A percentile compares a stretch with the other conserved stretches of the same genome.
Evolutionary conservation across 2,113 vertebrate species (phyloP).

Genomic region (Vanacampus margaritifer): DNA sequence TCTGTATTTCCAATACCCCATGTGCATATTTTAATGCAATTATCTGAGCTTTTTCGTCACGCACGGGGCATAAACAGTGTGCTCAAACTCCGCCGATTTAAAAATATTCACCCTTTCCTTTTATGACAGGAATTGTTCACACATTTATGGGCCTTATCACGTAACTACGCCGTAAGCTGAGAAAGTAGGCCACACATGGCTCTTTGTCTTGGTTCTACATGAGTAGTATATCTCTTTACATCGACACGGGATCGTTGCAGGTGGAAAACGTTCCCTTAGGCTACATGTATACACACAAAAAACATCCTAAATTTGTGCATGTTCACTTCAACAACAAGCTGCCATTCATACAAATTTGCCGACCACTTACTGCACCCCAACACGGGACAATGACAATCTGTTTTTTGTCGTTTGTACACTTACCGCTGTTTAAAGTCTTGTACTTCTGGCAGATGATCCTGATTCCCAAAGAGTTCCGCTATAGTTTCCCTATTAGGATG

Average conservation of each 20-base stretch:
- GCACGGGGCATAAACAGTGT: not conserved
- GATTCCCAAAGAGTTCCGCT: not conserved
- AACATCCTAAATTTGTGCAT: not conserved
- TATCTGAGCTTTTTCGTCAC: not conserved
- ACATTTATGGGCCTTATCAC: constrained; percentile 4
- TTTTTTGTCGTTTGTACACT: constrained; percentile 13
- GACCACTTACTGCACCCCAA: not conserved
- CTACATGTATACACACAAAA: not conserved
- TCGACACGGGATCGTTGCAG: not conserved
- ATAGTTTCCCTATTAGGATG: not conserved
- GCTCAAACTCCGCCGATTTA: not conserved
- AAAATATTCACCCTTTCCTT: constrained; percentile 16
- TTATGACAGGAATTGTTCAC: not conserved
- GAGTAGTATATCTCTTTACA: not conserved
- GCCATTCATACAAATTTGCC: no score
- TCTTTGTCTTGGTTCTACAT: not conserved
- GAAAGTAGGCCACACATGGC: not conserved
- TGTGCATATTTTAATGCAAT: not conserved
- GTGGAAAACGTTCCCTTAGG: not conserved
- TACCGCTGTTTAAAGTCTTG: constrained; percentile 35
- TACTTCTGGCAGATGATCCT: constrained; percentile 3
- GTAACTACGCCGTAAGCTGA: not conserved
- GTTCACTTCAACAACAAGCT: not conserved
- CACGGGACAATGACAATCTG: not conserved
- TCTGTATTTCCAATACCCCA: not conserved